These are phyloP conservation scores for Argyrosomus regius DNA, from an alignment of 2,797 vertebrate species.

Conservation along the genomic window DNA sequence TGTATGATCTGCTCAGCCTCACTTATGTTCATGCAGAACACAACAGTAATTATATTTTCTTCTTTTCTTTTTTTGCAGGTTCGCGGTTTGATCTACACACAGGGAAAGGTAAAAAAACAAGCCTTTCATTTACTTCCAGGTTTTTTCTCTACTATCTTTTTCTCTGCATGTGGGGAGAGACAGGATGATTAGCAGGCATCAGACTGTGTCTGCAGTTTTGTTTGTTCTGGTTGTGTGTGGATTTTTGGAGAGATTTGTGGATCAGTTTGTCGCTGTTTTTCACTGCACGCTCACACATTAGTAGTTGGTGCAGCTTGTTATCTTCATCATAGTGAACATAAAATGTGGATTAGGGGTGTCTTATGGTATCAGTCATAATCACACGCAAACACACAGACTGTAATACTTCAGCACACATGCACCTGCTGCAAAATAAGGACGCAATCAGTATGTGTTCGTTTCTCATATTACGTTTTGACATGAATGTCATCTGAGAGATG, in stretches of 20 bases:
- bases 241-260: constrained; percentile 46
- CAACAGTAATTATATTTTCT: constrained; percentile 51
- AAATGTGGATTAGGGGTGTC: constrained; percentile 53
- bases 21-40: background rate
- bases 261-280: constrained; percentile 33
- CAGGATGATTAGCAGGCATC: constrained; percentile 48
- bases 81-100: constrained; percentile 76
- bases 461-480: background rate
- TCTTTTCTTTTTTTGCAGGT: constrained; percentile 59
- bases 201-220: constrained; percentile 33
- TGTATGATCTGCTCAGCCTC: constrained; percentile 30
- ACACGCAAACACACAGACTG: constrained; percentile 17
- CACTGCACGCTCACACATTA: background rate
- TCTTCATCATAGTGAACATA: constrained; percentile 50
- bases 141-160: constrained; percentile 26
- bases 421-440: constrained; percentile 30
- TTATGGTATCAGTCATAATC: constrained; percentile 48
- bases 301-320: constrained; percentile 28
- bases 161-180: constrained; percentile 2
- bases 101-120: constrained; percentile 74
- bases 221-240: constrained; percentile 38
- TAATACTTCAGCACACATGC: constrained; percentile 24
- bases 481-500: background rate
- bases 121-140: background rate
- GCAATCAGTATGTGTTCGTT: background rate